Evolutionary conservation across 2,888 invertebrate genomes (phyloP), one percentile per base, ranked within the genome.

Genomic region (Drosophila fulvimacula): DNA sequence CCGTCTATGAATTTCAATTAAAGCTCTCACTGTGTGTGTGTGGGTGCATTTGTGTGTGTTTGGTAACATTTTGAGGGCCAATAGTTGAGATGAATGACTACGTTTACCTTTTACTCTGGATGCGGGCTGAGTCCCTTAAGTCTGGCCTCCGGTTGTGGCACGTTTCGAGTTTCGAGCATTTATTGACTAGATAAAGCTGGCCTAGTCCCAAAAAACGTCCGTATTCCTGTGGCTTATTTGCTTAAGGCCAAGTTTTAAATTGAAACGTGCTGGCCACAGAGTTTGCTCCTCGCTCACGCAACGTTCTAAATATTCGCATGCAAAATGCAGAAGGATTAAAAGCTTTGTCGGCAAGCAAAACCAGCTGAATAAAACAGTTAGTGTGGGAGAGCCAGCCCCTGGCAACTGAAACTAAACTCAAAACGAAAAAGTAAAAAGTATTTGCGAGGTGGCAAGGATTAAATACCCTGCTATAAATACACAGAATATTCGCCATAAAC

Each of bases 1-100:
- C 32, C 72, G 82, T 68, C 82, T 61, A 70, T 85, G 88, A 85
- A 80, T 84, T 84, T 84, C 83, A 84, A 88, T 84, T 84, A 84
- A 82, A 70, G 67, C 61, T 65, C 53, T 3, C 30, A 30, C 30
- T 30, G 21, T 17, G 7, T 17, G 15, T 5, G 34, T 11, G 32
- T 48, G 48, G 10, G 10, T 30, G 10, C 17, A 5, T 32, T 13
- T 21, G 13, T 32, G 17, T 34, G 42, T 34, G 69, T 19, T 36
- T 0, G 39, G 10, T 34, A 34, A 10, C 21, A 38, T 36, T 44
- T 39, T 52, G 69, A 32, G 55, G 69, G 53, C 30, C 52, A 48
- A 60, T 79, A 69, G 82, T 69, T 62, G 52, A 84, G 84, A 87
- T 84, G 80, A 84, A 84, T 87, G 76, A 79, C 84, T 74, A 57